Conservation (phyloP, 2,797 vertebrate genomes). For the Phoxinus dragarum region DNA sequence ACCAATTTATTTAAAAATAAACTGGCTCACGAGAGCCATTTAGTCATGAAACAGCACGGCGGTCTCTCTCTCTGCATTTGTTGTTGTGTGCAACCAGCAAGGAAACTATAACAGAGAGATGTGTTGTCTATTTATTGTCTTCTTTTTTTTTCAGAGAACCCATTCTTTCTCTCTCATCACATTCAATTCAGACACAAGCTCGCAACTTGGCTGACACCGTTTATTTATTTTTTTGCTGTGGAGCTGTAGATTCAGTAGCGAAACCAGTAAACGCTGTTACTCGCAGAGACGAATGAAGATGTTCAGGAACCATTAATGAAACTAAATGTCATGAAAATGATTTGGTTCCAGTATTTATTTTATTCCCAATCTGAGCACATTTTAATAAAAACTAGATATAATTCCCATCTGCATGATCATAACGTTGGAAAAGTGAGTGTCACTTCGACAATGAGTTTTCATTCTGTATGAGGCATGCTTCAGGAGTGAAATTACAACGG, state of each 20-base stretch:
- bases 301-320: background rate
- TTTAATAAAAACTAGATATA: constrained; percentile 3
- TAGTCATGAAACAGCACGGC: too few relatives aligned
- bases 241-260: background rate
- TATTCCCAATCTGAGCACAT: constrained; percentile 32
- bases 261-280: background rate
- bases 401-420: constrained; percentile 29
- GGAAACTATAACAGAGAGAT: background rate
- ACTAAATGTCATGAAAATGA: background rate
- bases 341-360: background rate
- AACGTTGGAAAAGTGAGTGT: constrained; percentile 11
- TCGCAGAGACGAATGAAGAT: background rate
- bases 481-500: constrained; percentile 49
- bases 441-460: constrained; percentile 8
- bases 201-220: too few relatives aligned
- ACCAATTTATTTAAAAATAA: too few relatives aligned
- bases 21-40: background rate
- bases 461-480: constrained; percentile 34
- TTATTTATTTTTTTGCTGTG: background rate
- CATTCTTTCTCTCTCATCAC: constrained; percentile 16
- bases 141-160: background rate
- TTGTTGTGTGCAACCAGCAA: constrained; percentile 1
- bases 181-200: constrained; percentile 5
- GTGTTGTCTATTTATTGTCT: constrained; percentile 18
- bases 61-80: background rate